Conservation (phyloP, 2,888 invertebrate species). For the Leptinotarsa haldemani region DNA sequence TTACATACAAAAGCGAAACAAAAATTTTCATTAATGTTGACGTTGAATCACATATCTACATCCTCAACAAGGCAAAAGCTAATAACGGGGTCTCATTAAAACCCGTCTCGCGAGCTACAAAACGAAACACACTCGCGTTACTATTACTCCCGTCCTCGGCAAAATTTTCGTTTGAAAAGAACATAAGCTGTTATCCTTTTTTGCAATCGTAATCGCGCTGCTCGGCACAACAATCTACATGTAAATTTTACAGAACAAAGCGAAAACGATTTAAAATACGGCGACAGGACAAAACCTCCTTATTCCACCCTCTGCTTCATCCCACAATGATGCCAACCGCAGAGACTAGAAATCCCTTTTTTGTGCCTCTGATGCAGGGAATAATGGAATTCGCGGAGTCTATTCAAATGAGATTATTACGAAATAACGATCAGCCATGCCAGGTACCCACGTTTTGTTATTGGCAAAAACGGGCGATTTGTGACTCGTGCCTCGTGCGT, state of each 20-base stretch:
- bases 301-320: neutral
- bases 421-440: neutral
- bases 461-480: neutral
- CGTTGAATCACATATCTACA: neutral
- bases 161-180: constrained; percentile 6
- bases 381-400: constrained; percentile 14
- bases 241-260: constrained; percentile 26
- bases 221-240: constrained; percentile 21
- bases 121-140: neutral
- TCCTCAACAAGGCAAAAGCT: neutral
- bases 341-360: constrained; percentile 12
- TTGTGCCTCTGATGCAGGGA: neutral
- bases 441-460: neutral
- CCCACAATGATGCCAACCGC: constrained; percentile 18
- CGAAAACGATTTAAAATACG: constrained; percentile 18
- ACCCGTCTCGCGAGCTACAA: neutral
- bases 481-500: neutral
- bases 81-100: constrained; percentile 10
- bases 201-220: constrained; percentile 12
- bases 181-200: constrained; percentile 13
- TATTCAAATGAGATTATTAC: constrained; percentile 11
- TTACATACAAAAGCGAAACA: neutral
- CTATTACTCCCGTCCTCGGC: constrained; percentile 10
- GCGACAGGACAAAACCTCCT: constrained; percentile 8
- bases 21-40: neutral